A percentile compares a stretch with the other conserved stretches of the same genome.
phyloP scores from a whole-genome alignment of 30 jellyfish, hydroid and myxozoan species.

The Phacellophora camtschatica region DNA sequence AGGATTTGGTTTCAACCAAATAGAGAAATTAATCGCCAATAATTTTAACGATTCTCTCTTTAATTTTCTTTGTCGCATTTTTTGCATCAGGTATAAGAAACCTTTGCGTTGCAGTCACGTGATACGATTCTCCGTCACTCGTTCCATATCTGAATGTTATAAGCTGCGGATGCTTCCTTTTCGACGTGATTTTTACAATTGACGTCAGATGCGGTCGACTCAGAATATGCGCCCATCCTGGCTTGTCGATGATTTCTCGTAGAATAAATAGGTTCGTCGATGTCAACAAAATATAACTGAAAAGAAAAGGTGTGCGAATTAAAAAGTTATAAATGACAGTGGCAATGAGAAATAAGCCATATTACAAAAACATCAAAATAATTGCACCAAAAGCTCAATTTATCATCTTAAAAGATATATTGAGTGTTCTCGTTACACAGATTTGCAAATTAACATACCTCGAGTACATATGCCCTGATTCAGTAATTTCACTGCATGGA shows the following conservation, averaged over 20 bases:
- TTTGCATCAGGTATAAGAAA: conserved; percentile 94
- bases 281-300: conserved; percentile 88
- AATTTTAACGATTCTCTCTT: conserved; percentile 80
- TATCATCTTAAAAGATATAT: too few relatives aligned
- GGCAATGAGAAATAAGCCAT: too few relatives aligned
- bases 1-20: neutral
- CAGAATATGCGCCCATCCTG: conserved; percentile 98
- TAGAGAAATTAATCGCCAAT: conserved; percentile 54
- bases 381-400: too few relatives aligned
- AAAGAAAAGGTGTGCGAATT: too few relatives aligned
- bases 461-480: conserved; percentile 94
- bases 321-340: too few relatives aligned
- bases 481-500: conserved; percentile 97
- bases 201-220: conserved; percentile 98
- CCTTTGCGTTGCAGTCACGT: conserved; percentile 93
- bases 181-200: conserved; percentile 92
- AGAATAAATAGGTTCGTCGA: conserved; percentile 86
- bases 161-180: conserved; percentile 95
- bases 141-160: conserved; percentile 93
- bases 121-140: conserved; percentile 87
- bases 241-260: conserved; percentile 95
- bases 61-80: conserved; percentile 89
- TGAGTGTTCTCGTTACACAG: too few relatives aligned
- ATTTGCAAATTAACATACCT: conserved; percentile 39
- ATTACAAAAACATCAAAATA: too few relatives aligned